Evolutionary conservation across 2,888 invertebrate species (phyloP).

Genomic region (Acleris holmiana): DNA sequence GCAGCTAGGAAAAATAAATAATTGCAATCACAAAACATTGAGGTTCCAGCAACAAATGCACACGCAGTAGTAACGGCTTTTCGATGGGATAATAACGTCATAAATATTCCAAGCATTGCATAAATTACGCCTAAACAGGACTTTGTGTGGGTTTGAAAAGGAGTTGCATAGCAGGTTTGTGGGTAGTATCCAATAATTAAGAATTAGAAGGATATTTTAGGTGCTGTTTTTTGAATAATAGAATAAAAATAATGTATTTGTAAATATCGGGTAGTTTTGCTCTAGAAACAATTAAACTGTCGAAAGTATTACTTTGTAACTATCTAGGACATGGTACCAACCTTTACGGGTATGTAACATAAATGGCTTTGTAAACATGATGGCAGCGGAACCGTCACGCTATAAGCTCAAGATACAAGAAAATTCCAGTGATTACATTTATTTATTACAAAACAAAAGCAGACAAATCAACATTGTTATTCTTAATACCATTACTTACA

Average conservation of each 20-base stretch:
- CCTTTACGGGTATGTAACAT: not conserved
- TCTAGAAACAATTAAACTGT: no score
- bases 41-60: not conserved
- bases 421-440: constrained; percentile 12
- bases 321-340: not conserved
- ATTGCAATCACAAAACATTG: not conserved
- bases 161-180: constrained; percentile 28
- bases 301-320: no score
- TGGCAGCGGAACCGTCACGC: constrained; percentile 33
- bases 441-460: constrained; percentile 36
- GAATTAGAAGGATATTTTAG: constrained; percentile 25
- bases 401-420: constrained; percentile 21
- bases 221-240: not conserved
- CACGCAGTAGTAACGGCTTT: constrained; percentile 2
- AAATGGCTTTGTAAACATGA: constrained; percentile 13
- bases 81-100: constrained; percentile 26
- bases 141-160: constrained; percentile 30
- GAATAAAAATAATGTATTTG: no score
- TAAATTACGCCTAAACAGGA: constrained; percentile 37
- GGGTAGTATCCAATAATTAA: constrained; percentile 31
- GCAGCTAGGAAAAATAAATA: constrained; percentile 11
- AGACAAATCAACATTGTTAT: not conserved
- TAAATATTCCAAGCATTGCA: constrained; percentile 34
- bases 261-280: no score
- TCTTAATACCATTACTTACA: constrained; percentile 49